Conservation (phyloP, 2,888 invertebrate species). For the Nesidiocoris tenuis region DNA sequence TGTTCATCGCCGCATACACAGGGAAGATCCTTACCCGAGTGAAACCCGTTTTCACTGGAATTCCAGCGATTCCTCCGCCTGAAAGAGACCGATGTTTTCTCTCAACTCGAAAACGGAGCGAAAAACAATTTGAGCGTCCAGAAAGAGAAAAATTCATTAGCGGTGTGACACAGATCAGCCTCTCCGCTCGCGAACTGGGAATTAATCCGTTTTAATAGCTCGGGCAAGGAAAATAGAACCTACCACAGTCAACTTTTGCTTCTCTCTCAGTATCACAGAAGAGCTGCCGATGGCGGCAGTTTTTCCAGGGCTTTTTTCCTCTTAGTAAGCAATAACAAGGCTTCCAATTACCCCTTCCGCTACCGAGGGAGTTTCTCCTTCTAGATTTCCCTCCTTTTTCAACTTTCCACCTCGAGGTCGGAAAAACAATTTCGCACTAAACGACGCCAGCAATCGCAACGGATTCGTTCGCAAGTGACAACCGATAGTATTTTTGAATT, state of each 20-base stretch:
- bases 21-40: too few species aligned
- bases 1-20: too few species aligned
- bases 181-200: not conserved
- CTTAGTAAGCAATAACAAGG: constrained; percentile 39
- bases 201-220: not conserved
- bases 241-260: not conserved
- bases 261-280: not conserved
- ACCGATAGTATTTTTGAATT: too few species aligned
- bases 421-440: too few species aligned
- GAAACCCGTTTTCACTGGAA: too few species aligned
- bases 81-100: too few species aligned
- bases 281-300: constrained; percentile 24
- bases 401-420: too few species aligned
- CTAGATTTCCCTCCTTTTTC: not conserved
- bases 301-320: constrained; percentile 16
- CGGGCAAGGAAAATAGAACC: not conserved
- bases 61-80: too few species aligned
- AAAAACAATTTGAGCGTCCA: not conserved
- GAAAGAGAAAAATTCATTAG: not conserved
- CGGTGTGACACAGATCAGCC: not conserved
- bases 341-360: constrained; percentile 31
- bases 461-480: too few species aligned
- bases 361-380: not conserved
- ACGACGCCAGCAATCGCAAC: too few species aligned
- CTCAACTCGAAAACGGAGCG: too few species aligned